phyloP scores from a whole-genome alignment of 2,888 invertebrate genomes.

The Polyommatus icarus region DNA sequence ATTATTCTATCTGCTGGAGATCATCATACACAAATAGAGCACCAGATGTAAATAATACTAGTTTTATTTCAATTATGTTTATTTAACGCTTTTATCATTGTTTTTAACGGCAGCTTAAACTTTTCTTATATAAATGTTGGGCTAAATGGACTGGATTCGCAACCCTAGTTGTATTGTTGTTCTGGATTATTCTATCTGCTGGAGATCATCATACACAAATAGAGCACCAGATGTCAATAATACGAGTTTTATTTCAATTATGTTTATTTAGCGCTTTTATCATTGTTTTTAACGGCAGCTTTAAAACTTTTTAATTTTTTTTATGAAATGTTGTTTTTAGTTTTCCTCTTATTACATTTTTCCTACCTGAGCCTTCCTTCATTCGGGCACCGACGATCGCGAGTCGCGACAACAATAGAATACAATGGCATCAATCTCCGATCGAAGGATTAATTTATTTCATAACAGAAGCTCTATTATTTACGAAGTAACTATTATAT shows the following conservation, averaged over 20 bases:
- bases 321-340: neutral
- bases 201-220: conserved; percentile 12
- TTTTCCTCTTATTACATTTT: neutral
- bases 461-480: neutral
- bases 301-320: neutral
- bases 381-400: too few species aligned
- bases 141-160: too few species aligned
- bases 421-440: too few species aligned
- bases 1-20: neutral
- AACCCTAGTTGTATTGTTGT: conserved; percentile 9
- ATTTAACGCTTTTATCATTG: neutral
- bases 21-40: conserved; percentile 20
- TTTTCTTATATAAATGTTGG: too few species aligned
- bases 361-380: neutral
- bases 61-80: conserved; percentile 25
- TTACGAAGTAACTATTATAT: too few species aligned
- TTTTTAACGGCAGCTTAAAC: neutral
- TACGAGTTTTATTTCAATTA: conserved; percentile 19
- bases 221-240: conserved; percentile 27
- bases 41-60: conserved; percentile 24
- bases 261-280: conserved; percentile 4
- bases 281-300: neutral
- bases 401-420: too few species aligned
- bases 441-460: neutral
- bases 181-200: neutral